These are phyloP conservation scores for Geodia barretti DNA, from an alignment of 37 sponge, comb jelly and placozoan species.

Conservation along the genomic window DNA sequence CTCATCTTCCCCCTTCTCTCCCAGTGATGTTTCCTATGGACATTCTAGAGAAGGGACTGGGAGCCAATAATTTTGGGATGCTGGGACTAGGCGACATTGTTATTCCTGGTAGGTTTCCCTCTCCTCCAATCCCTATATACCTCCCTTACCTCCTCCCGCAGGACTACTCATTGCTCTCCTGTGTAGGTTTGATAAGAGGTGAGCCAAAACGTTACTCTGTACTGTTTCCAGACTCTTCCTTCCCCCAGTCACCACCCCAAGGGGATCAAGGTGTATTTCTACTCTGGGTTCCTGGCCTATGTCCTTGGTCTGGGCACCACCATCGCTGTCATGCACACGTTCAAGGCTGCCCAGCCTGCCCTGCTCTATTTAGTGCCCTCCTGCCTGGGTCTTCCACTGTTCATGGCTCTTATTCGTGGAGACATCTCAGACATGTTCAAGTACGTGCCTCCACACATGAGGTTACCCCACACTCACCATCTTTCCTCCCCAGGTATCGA, in stretches of 20 bases:
- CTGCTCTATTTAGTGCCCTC: slow-evolving; percentile 96
- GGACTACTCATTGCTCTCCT: slow-evolving; percentile 91
- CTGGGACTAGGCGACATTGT: slow-evolving; percentile 98
- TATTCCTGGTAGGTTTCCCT: slow-evolving; percentile 68
- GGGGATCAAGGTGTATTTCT: slow-evolving; percentile 79
- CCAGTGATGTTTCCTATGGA: slow-evolving; percentile 36
- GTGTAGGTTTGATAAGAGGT: slow-evolving; percentile 87
- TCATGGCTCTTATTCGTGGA: slow-evolving; percentile 79
- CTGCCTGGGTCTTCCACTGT: slow-evolving; percentile 90
- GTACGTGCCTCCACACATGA: too few species aligned
- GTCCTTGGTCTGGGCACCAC: slow-evolving; percentile 90
- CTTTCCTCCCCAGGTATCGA: slow-evolving; percentile 11
- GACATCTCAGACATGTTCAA: slow-evolving; percentile 65
- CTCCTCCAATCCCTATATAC: background rate
- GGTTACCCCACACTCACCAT: too few species aligned
- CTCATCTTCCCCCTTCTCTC: slow-evolving; percentile 1
- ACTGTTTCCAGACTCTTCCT: background rate
- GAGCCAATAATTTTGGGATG: slow-evolving; percentile 80
- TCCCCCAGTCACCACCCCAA: slow-evolving; percentile 36
- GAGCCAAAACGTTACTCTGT: slow-evolving; percentile 1
- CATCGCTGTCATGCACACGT: slow-evolving; percentile 81
- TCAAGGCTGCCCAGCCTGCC: slow-evolving; percentile 97
- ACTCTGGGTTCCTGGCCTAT: slow-evolving; percentile 84
- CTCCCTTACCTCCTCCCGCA: background rate
- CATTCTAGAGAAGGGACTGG: slow-evolving; percentile 39